A percentile compares a stretch with the other conserved stretches of the same genome.
Evolutionary conservation across 2,113 vertebrate genomes (phyloP).

Genomic region (Colinus virginianus): DNA sequence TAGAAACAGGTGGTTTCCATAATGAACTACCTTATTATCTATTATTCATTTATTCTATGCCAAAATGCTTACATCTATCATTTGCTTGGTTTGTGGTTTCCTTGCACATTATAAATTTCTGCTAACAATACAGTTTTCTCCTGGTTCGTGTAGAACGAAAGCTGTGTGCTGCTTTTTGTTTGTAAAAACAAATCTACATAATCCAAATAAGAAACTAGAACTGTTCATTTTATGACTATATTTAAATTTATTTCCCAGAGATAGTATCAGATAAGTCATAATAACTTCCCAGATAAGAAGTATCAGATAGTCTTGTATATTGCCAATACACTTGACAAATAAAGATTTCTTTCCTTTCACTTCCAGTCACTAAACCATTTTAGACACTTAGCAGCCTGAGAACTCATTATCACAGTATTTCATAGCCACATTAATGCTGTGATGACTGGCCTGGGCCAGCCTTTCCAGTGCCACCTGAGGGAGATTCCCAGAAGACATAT

Average conservation of each 20-base stretch:
- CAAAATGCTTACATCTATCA: not conserved
- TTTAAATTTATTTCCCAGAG: not conserved
- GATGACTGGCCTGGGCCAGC: not conserved
- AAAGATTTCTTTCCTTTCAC: not conserved
- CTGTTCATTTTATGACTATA: not conserved
- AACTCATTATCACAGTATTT: not conserved
- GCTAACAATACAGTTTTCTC: not conserved
- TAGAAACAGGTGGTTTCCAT: slow-evolving; percentile 20
- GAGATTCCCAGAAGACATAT: not conserved
- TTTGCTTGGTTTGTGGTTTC: not conserved
- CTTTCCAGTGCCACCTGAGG: not conserved
- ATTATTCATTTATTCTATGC: not conserved
- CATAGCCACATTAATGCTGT: not conserved
- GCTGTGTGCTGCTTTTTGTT: not conserved
- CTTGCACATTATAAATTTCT: not conserved
- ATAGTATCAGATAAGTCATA: too few species aligned
- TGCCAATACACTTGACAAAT: not conserved
- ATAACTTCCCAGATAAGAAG: not conserved
- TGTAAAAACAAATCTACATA: not conserved
- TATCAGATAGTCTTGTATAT: not conserved
- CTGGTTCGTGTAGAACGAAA: not conserved
- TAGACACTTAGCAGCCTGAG: not conserved
- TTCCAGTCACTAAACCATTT: not conserved
- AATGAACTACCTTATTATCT: slow-evolving; percentile 8
- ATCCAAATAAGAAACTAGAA: fast-evolving